Evolutionary conservation across 1,140 invertebrate genomes (phyloP), one percentile per base, ranked within the genome.

Genomic region (Cyphomyrmex costatus): DNA sequence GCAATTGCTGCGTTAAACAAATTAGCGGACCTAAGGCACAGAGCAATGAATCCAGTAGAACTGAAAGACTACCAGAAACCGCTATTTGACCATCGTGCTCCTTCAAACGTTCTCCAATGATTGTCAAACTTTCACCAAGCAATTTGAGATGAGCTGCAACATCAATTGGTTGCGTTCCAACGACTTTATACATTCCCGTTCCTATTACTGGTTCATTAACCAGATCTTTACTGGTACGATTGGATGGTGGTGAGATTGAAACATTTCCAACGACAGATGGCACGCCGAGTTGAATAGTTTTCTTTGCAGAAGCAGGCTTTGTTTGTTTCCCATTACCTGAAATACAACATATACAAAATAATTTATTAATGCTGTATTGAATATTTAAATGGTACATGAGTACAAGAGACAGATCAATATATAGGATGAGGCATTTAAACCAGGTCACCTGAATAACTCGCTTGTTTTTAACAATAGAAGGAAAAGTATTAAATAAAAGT

Each of bases 61-160:
- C 98, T 0, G 98, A 99, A 74, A 99, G 95, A 86, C 98, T 99
- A 0, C 98, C 98, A 0, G 98, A 99, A 6, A 99, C 98, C 1
- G 98, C 98, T 73, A 99, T 98, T 95, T 99, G 98, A 27, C 98
- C 98, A 96, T 99, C 98, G 92, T 98, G 98, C 92, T 99, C 98
- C 93, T 98, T 98, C 0, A 99, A 96, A 49, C 98, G 95, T 94
- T 98, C 98, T 0, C 98, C 98, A 91, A 99, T 99, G 89, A 98
- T 98, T 30, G 97, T 97, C 7, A 99, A 96, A 92, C 98, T 99
- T 93, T 99, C 98, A 0, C 99, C 98, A 1, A 99, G 95, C 33
- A 99, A 96, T 82, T 98, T 98, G 1, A 99, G 95, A 95, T 99
- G 98, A 0, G 98, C 98, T 4, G 98, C 98, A 27, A 98, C 97